Conservation (phyloP, 2,113 vertebrate species). For the Emydocephalus ijimae region DNA sequence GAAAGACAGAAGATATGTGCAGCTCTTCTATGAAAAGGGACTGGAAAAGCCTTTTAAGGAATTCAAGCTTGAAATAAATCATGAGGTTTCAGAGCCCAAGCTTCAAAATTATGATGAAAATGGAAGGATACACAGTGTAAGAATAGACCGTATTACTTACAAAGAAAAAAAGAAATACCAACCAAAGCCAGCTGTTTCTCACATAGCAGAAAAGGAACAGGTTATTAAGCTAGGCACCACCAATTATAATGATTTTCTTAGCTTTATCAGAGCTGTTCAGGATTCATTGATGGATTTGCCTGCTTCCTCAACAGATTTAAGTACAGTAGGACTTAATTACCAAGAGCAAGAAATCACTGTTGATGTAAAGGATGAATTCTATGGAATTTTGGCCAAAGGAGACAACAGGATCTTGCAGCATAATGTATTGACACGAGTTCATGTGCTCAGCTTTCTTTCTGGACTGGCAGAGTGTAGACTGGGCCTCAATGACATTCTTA, state of each 20-base stretch:
- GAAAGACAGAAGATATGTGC: slow-evolving; percentile 69
- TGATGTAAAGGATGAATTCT: slow-evolving; percentile 83
- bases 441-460: slow-evolving; percentile 81
- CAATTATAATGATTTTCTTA: slow-evolving; percentile 81
- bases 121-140: slow-evolving; percentile 81
- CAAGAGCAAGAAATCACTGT: slow-evolving; percentile 83
- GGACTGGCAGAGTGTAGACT: slow-evolving; percentile 79
- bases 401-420: slow-evolving; percentile 76
- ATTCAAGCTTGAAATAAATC: slow-evolving; percentile 77
- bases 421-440: slow-evolving; percentile 76
- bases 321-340: slow-evolving; percentile 74
- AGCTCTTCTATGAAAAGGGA: slow-evolving; percentile 85
- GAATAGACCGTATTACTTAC: slow-evolving; percentile 81
- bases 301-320: slow-evolving; percentile 67
- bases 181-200: slow-evolving; percentile 78
- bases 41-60: slow-evolving; percentile 85
- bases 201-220: slow-evolving; percentile 78
- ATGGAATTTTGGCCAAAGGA: slow-evolving; percentile 75
- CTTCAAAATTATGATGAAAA: slow-evolving; percentile 86
- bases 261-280: slow-evolving; percentile 77
- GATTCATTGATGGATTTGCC: slow-evolving; percentile 76
- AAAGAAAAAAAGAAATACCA: slow-evolving; percentile 87
- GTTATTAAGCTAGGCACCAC: slow-evolving; percentile 84
- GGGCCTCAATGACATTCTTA: slow-evolving; percentile 82
- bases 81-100: slow-evolving; percentile 83